phyloP scores from a whole-genome alignment of 1,140 invertebrate genomes.

The Drosophila equinoxialis region DNA sequence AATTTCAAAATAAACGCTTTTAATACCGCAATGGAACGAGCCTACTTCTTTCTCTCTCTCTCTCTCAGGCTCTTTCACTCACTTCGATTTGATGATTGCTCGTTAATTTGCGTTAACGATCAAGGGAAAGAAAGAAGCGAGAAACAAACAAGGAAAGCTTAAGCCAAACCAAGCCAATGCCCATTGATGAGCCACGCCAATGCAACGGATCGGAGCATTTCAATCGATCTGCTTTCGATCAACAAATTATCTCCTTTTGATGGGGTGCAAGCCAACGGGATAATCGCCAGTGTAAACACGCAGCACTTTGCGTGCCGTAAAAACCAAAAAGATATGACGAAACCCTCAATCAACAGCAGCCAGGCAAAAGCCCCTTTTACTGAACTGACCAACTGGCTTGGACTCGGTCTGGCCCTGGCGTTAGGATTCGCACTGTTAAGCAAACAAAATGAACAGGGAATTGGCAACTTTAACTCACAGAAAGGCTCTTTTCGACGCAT shows the following conservation, averaged over 20 bases:
- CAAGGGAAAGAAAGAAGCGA: conserved; percentile 22
- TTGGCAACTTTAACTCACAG: not conserved
- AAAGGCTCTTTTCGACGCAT: conserved; percentile 20
- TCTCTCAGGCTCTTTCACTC: conserved; percentile 27
- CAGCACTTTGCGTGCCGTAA: conserved; percentile 72
- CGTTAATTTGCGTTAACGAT: conserved; percentile 82
- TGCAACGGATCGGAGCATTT: conserved; percentile 6
- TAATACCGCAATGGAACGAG: conserved; percentile 42
- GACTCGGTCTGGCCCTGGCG: conserved; percentile 35
- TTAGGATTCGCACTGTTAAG: conserved; percentile 77
- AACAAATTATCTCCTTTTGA: conserved; percentile 81
- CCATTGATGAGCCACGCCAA: conserved; percentile 39
- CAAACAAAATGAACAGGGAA: conserved; percentile 50
- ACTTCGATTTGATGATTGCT: conserved; percentile 81
- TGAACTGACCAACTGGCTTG: conserved; percentile 48
- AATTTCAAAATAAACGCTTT: conserved; percentile 76
- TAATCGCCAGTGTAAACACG: conserved; percentile 77
- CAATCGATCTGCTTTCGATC: conserved; percentile 56
- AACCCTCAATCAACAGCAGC: conserved; percentile 60
- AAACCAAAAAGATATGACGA: conserved; percentile 55
- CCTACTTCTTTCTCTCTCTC: not conserved
- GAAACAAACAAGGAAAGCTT: conserved; percentile 68
- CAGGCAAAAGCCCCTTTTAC: conserved; percentile 15
- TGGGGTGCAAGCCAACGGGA: conserved; percentile 60
- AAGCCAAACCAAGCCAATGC: conserved; percentile 32